A percentile compares a stretch with the other conserved stretches of the same genome.
Conservation (phyloP, 1,140 invertebrate genomes). For the Adoxophyes honmai region DNA sequence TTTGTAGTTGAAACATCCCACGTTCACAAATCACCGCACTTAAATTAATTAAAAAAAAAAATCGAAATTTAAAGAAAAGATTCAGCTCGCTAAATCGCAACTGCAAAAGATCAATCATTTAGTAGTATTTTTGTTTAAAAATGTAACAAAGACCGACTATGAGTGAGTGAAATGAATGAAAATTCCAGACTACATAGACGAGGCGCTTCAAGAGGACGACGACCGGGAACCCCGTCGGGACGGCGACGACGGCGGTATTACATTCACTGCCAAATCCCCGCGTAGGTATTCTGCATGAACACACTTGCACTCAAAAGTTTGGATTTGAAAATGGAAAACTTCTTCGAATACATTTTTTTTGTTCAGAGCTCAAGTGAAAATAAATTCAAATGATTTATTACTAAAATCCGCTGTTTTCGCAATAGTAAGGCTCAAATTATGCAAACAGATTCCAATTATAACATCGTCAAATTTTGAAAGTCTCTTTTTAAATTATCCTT, state of each 20-base stretch:
- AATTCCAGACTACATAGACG: slow-evolving; percentile 87
- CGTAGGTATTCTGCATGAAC: slow-evolving; percentile 82
- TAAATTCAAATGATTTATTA: no score
- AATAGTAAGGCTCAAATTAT: no score
- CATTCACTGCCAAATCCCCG: slow-evolving; percentile 89
- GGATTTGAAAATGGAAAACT: slow-evolving; percentile 48
- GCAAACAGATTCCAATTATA: no score
- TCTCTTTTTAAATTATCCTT: neutral
- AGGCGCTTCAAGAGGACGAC: slow-evolving; percentile 86
- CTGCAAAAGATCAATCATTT: neutral
- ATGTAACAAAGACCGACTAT: neutral
- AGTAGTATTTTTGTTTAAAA: neutral
- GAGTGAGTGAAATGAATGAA: slow-evolving; percentile 13
- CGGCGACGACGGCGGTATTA: slow-evolving; percentile 90
- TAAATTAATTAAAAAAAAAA: neutral
- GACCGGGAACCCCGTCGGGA: slow-evolving; percentile 77
- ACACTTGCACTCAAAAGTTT: slow-evolving; percentile 40
- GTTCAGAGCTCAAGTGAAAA: no score
- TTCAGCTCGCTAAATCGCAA: neutral
- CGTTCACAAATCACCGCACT: neutral
- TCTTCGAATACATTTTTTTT: neutral
- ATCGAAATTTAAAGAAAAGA: neutral
- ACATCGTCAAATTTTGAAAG: no score
- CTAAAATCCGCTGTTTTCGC: no score
- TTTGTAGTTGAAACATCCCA: slow-evolving; percentile 8